Conservation (phyloP, 2,113 vertebrate species). For the Tamias sibiricus region DNA sequence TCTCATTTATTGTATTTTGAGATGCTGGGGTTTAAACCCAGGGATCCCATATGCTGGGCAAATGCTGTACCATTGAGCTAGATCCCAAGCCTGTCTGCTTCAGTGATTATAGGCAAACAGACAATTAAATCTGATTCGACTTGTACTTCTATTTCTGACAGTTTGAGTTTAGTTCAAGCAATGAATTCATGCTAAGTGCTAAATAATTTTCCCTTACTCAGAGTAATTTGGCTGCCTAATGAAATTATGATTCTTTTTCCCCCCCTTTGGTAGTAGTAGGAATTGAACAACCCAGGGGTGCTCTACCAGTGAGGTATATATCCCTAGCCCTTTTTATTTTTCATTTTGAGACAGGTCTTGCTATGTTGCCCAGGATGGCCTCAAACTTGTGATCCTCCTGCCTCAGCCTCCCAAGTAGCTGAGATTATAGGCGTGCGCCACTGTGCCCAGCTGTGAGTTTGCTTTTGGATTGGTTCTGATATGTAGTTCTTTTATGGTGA, state of each 20-base stretch:
- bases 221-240: not conserved
- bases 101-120: not conserved
- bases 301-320: no score
- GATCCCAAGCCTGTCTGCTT: not conserved
- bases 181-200: not conserved
- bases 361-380: no score
- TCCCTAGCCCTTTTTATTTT: no score
- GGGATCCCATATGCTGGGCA: no score
- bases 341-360: no score
- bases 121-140: not conserved
- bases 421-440: no score
- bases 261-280: no score
- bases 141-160: not conserved
- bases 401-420: no score
- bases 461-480: not conserved
- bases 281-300: no score
- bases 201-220: not conserved
- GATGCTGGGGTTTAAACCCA: no score
- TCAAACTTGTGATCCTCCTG: no score
- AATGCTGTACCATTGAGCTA: not conserved
- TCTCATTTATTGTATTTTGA: no score
- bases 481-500: not conserved
- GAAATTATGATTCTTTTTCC: not conserved
- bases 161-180: not conserved
- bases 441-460: not conserved